These are phyloP conservation scores for Spicauda simplicius DNA, from an alignment of 2,888 invertebrate species.

Conservation along the genomic window DNA sequence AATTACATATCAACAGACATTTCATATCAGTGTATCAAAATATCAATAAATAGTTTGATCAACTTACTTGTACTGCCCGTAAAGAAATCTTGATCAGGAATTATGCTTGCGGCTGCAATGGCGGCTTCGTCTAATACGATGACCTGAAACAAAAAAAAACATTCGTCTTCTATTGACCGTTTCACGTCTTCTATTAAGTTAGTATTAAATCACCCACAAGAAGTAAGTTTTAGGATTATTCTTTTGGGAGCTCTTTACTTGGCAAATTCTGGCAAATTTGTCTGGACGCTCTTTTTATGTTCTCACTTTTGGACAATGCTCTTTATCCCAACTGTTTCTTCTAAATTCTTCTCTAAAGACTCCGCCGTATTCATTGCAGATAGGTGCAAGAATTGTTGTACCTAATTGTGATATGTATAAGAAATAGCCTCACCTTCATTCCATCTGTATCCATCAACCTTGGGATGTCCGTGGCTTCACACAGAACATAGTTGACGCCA, in stretches of 20 bases:
- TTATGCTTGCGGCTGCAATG: constrained; percentile 77
- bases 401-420: neutral
- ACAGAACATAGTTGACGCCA: constrained; percentile 5
- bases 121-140: constrained; percentile 80
- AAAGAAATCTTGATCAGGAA: constrained; percentile 75
- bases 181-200: too few species aligned
- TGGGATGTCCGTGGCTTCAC: neutral
- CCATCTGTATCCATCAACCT: neutral
- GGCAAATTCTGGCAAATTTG: too few species aligned
- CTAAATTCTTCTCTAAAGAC: too few species aligned
- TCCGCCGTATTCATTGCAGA: too few species aligned
- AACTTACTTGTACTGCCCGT: constrained; percentile 74
- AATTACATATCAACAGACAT: neutral
- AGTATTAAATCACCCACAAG: too few species aligned
- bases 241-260: too few species aligned
- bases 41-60: constrained; percentile 12
- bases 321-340: too few species aligned
- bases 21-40: neutral
- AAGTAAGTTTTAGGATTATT: too few species aligned
- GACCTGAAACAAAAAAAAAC: constrained; percentile 61
- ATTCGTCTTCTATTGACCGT: neutral
- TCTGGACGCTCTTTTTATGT: too few species aligned
- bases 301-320: too few species aligned
- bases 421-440: constrained; percentile 1
- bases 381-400: too few species aligned